These are phyloP conservation scores for Oryzias woworae DNA, from an alignment of 2,113 vertebrate genomes.

Conservation along the genomic window DNA sequence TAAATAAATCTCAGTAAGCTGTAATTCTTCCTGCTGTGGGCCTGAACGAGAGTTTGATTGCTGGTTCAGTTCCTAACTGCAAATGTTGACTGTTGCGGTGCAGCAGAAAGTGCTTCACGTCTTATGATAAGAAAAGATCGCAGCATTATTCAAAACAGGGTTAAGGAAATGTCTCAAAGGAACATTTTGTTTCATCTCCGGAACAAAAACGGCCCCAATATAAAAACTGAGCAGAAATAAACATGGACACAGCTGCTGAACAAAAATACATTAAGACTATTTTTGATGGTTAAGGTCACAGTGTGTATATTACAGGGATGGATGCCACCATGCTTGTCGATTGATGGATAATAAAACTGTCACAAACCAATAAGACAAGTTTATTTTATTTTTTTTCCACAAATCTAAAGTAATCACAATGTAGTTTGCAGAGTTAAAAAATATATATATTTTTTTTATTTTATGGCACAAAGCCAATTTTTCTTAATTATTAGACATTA, in stretches of 20 bases:
- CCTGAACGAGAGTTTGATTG: constrained; percentile 41
- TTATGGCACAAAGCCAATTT: too few relatives aligned
- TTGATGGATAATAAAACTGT: too few relatives aligned
- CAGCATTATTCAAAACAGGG: constrained; percentile 25
- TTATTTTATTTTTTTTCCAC: too few relatives aligned
- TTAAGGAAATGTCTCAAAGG: not conserved
- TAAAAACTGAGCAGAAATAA: not conserved
- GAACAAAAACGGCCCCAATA: constrained; percentile 6
- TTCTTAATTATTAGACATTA: too few relatives aligned
- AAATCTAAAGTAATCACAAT: too few relatives aligned
- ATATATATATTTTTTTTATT: too few relatives aligned
- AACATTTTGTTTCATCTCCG: not conserved
- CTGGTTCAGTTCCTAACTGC: constrained; percentile 35
- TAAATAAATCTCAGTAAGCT: not conserved
- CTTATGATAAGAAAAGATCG: constrained; percentile 43
- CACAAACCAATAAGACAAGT: too few relatives aligned
- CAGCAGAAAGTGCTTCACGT: constrained; percentile 15
- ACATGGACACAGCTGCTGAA: not conserved
- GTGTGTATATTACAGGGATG: not conserved
- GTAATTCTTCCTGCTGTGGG: constrained; percentile 4
- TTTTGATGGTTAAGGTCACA: not conserved
- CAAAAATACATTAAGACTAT: not conserved
- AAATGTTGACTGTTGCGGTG: constrained; percentile 39
- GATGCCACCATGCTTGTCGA: not conserved
- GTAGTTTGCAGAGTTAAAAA: too few relatives aligned